Percentiles rank a stretch among this genome's conserved stretches.
Conservation (phyloP, 2,888 invertebrate genomes). For the Sepioteuthis lessoniana region DNA sequence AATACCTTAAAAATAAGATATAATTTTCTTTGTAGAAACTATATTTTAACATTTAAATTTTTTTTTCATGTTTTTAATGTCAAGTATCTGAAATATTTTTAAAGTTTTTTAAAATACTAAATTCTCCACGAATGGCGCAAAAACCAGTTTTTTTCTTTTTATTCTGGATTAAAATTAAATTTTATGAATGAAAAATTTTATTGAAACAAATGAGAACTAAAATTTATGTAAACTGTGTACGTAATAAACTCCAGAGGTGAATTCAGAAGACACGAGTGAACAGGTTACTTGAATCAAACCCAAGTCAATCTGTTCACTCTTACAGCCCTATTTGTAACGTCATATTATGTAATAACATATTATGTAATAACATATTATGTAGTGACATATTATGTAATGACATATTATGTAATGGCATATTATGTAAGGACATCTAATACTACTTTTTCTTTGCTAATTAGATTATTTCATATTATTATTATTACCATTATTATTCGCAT, state of each 20-base stretch:
- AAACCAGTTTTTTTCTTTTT: background rate
- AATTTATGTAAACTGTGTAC: background rate
- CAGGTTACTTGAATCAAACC: constrained; percentile 33
- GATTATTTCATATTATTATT: no score
- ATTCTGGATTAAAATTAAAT: background rate
- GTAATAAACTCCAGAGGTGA: background rate
- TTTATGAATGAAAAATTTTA: background rate
- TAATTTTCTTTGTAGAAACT: background rate
- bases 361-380: no score
- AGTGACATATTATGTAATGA: no score
- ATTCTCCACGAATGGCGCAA: background rate
- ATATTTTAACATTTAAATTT: background rate
- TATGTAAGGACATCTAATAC: background rate
- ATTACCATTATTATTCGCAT: background rate
- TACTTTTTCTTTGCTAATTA: background rate
- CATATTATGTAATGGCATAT: no score
- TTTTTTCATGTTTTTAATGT: no score
- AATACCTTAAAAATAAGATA: background rate
- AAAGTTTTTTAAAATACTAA: background rate
- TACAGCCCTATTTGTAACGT: constrained; percentile 33
- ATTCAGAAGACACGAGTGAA: constrained; percentile 10
- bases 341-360: no score
- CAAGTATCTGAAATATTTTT: background rate
- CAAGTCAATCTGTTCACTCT: constrained; percentile 25
- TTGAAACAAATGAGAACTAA: background rate